Conservation (phyloP, 2,888 invertebrate species). For the Himalopsyche tibetana region DNA sequence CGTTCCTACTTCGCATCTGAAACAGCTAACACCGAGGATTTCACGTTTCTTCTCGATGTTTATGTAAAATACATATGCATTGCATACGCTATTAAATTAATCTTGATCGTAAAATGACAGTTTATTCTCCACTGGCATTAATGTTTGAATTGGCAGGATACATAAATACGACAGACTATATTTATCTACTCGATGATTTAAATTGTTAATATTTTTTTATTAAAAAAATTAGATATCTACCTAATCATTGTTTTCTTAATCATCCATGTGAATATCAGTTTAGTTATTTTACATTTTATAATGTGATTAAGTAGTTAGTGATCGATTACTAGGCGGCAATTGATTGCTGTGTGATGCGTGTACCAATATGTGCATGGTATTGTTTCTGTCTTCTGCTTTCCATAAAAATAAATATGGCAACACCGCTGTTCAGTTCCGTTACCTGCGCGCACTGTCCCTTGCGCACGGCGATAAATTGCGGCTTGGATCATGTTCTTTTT, state of each 20-base stretch:
- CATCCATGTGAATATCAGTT: too few relatives aligned
- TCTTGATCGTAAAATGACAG: slow-evolving; percentile 15
- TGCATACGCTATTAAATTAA: background rate
- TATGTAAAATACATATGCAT: background rate
- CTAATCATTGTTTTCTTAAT: too few relatives aligned
- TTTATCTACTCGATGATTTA: too few relatives aligned
- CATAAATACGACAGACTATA: too few relatives aligned
- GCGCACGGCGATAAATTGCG: slow-evolving; percentile 23
- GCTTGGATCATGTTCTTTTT: slow-evolving; percentile 46
- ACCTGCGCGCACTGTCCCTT: slow-evolving; percentile 50
- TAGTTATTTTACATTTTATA: too few relatives aligned
- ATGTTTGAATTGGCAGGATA: too few relatives aligned
- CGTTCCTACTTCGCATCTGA: background rate
- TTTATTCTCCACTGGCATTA: background rate
- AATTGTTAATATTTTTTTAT: too few relatives aligned
- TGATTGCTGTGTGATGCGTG: background rate
- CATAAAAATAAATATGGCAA: slow-evolving; percentile 48
- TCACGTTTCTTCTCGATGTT: background rate
- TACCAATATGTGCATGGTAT: background rate
- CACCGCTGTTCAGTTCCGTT: slow-evolving; percentile 50
- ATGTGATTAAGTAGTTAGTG: too few relatives aligned
- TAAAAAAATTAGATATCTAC: too few relatives aligned
- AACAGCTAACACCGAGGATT: background rate
- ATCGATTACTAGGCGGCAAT: background rate
- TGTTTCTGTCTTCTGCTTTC: background rate